Conservation (phyloP, 2,888 invertebrate genomes). For the Hyles lineata region DNA sequence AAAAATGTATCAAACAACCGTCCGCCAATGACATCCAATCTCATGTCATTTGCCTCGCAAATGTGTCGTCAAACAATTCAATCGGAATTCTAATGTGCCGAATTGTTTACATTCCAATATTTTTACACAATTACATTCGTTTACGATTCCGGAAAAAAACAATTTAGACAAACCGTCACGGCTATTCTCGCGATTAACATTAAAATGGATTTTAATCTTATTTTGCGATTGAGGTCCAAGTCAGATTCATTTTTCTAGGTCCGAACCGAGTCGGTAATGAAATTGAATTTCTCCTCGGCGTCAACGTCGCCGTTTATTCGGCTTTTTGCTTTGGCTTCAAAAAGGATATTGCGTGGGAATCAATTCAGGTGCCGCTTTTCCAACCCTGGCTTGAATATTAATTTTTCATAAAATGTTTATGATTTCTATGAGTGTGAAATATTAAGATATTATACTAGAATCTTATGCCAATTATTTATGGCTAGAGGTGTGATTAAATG, state of each 20-base stretch:
- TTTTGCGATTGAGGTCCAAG: constrained; percentile 46
- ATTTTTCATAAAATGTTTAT: constrained; percentile 59
- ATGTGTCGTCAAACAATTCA: constrained; percentile 53
- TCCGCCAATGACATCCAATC: constrained; percentile 58
- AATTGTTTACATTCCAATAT: neutral
- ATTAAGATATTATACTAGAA: neutral
- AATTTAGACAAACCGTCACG: neutral
- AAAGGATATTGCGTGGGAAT: constrained; percentile 82
- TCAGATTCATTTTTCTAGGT: constrained; percentile 57
- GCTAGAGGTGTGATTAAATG: no score
- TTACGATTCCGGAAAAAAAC: neutral
- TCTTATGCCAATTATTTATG: no score
- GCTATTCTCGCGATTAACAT: constrained; percentile 22
- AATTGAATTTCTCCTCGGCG: constrained; percentile 74
- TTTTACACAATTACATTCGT: constrained; percentile 7
- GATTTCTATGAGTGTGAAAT: constrained; percentile 35
- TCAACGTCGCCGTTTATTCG: constrained; percentile 68
- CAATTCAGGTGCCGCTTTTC: constrained; percentile 74
- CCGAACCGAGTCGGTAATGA: constrained; percentile 63
- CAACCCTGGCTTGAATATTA: constrained; percentile 66
- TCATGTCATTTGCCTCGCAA: constrained; percentile 59
- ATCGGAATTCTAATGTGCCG: constrained; percentile 56
- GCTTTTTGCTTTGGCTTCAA: constrained; percentile 75
- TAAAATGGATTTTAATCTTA: constrained; percentile 40
- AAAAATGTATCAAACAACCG: constrained; percentile 62